phyloP scores from a whole-genome alignment of 92 coral and sea anemone species.

The Siderastrea siderea region DNA sequence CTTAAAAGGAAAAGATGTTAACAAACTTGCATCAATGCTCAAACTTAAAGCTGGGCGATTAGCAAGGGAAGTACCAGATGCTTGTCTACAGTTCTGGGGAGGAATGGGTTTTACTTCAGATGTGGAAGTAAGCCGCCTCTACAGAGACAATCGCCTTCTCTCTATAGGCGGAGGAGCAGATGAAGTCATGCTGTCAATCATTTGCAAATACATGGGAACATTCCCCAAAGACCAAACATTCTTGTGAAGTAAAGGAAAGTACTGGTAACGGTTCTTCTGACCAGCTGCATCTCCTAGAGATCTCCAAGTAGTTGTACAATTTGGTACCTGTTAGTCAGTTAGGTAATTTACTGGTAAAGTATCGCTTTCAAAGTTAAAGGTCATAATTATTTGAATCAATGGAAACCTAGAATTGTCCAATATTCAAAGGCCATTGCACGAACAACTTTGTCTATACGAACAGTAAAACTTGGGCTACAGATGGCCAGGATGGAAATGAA shows the following conservation, averaged over 20 bases:
- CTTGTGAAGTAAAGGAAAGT: not conserved
- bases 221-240: constrained; percentile 69
- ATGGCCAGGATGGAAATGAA: too few relatives aligned
- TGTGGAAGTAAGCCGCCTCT: constrained; percentile 90
- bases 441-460: too few relatives aligned
- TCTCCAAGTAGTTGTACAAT: too few relatives aligned
- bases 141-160: constrained; percentile 85
- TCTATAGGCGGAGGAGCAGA: constrained; percentile 99
- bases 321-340: too few relatives aligned
- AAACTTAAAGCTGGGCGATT: constrained; percentile 96
- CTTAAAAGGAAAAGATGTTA: constrained; percentile 91
- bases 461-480: too few relatives aligned
- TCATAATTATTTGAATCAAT: too few relatives aligned
- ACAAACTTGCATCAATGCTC: constrained; percentile 93
- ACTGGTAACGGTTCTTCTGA: too few relatives aligned
- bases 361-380: too few relatives aligned
- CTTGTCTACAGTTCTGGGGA: constrained; percentile 99
- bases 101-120: constrained; percentile 98
- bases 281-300: too few relatives aligned
- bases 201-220: constrained; percentile 88
- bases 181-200: constrained; percentile 97
- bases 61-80: constrained; percentile 88
- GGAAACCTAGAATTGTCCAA: too few relatives aligned
- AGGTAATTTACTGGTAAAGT: too few relatives aligned
- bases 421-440: too few relatives aligned